Base-by-base conservation (phyloP, 2,113 vertebrate species). In the Pholis gunnellus region DNA sequence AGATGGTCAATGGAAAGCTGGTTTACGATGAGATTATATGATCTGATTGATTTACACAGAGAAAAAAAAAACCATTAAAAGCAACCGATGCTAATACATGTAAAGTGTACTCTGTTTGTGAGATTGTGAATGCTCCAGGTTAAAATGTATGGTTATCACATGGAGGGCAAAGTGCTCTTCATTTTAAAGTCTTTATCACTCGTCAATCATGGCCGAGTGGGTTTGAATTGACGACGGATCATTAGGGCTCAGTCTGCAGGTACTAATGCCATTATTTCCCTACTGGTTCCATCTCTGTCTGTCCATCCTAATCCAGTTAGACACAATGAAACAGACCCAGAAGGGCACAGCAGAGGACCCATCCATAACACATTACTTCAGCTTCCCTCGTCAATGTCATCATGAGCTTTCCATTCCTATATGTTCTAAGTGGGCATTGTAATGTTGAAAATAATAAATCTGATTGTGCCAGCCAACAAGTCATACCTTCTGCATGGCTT, bases 141-240 rank as follows among this genome's bases (percentile, higher is more conserved):
- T 72, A 65, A 81, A 89, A 86, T 67, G 74, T 74, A 56, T 29
- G 87, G 83, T 93, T 90, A 93, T 93, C 91, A 86, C 89, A 82
- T 84, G 70, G 79, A 89, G 90, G 88, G 48, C 88, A 94, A 93
- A 93, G 90, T 88, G 89, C 91, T 91, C 87, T 91, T 88, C 79
- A 84, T 92, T 94, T 87, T 29, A 91, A 91, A 88, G 92, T 94
- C 90, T 88, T 94, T 94, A 94, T 94, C 94, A 88, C 91, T 63
- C 68, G 85, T 93, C 88, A 88, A 91, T 93, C 91, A 52, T 11
- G 40, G 86, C 57, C 50, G 76, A 92, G 79, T 44, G 66, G 82
- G 80, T 94, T 92, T 90, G 83, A 84, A 93, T 90, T 91, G 94
- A 93, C 72, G 31, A 79, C 18, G n/a, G 86, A 87, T 90, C 82